These are phyloP conservation scores for Saxidomus purpurata DNA, from an alignment of 1,140 invertebrate species.

Conservation along the genomic window DNA sequence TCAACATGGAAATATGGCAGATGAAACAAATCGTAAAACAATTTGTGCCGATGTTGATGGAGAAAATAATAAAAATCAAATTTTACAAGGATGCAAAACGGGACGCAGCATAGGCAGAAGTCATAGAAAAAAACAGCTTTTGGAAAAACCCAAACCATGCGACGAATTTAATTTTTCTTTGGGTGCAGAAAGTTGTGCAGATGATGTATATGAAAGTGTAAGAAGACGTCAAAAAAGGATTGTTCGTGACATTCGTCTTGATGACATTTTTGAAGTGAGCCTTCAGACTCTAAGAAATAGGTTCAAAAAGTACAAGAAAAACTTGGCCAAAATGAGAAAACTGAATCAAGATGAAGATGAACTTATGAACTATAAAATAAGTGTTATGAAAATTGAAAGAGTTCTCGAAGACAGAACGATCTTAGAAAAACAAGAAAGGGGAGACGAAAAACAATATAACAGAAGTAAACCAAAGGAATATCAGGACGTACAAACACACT, in stretches of 20 bases:
- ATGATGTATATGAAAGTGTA: neutral
- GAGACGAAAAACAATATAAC: too few relatives aligned
- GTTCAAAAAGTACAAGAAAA: conserved; percentile 14
- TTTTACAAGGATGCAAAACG: neutral
- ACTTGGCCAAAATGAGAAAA: neutral
- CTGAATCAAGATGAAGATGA: neutral
- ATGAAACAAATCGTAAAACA: neutral
- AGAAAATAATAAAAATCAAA: too few relatives aligned
- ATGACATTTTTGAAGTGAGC: neutral
- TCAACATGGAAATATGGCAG: neutral
- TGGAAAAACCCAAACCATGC: neutral
- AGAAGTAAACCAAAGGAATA: too few relatives aligned
- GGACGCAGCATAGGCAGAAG: conserved; percentile 9
- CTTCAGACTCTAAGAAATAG: neutral
- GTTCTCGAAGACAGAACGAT: neutral
- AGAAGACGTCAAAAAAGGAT: neutral
- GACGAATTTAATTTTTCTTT: neutral
- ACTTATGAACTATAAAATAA: neutral
- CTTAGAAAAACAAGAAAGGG: neutral
- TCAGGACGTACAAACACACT: too few relatives aligned
- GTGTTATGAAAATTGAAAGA: neutral
- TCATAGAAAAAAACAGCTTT: neutral
- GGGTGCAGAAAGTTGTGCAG: neutral
- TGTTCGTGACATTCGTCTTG: neutral
- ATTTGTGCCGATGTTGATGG: too few relatives aligned